Evolutionary conservation across 2,888 invertebrate species (phyloP).

Genomic region (Dusona sp.): DNA sequence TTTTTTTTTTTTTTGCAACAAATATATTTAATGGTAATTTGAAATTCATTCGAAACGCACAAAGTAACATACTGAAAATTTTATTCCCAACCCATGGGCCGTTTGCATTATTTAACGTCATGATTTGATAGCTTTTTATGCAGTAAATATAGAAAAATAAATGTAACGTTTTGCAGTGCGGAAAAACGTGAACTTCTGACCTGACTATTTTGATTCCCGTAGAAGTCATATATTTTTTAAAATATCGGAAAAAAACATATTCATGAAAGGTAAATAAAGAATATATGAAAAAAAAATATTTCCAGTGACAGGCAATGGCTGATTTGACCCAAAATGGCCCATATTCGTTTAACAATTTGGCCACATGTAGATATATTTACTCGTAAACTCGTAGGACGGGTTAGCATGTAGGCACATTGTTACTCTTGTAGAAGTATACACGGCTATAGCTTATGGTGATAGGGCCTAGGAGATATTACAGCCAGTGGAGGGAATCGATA

Average conservation of each 20-base stretch:
- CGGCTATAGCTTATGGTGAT: slow-evolving; percentile 32
- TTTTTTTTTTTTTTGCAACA: neutral
- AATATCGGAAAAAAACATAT: neutral
- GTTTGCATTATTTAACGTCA: neutral
- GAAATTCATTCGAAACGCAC: neutral
- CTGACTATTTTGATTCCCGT: neutral
- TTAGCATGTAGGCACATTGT: slow-evolving; percentile 11
- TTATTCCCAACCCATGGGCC: neutral
- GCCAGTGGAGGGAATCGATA: slow-evolving; percentile 77
- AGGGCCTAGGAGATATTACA: slow-evolving; percentile 46
- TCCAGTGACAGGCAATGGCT: neutral
- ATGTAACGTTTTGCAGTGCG: neutral
- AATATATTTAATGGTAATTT: neutral
- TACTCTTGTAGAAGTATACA: slow-evolving; percentile 15
- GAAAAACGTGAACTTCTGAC: neutral
- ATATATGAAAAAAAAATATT: neutral
- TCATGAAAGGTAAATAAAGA: neutral
- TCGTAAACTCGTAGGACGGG: slow-evolving; percentile 13
- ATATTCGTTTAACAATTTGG: slow-evolving; percentile 20
- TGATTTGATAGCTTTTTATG: neutral
- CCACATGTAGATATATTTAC: neutral
- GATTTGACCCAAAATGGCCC: neutral
- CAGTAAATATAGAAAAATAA: neutral
- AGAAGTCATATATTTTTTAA: neutral
- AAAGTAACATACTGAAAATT: neutral